These are phyloP conservation scores for Rapana venosa DNA, from an alignment of 2,888 invertebrate genomes.

Conservation along the genomic window DNA sequence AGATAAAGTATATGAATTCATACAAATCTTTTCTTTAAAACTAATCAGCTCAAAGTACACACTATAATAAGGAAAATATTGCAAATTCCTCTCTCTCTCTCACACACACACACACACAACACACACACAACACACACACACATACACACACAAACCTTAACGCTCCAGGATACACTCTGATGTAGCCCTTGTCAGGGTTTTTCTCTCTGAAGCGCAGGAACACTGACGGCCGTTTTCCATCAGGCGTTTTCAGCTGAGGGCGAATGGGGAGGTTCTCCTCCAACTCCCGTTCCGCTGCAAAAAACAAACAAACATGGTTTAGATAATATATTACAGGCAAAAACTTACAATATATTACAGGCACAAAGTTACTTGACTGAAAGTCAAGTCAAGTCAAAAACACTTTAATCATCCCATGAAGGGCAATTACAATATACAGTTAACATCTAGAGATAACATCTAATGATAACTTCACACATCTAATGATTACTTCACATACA, in stretches of 20 bases:
- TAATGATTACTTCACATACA: too few relatives aligned
- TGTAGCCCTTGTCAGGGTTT: constrained; percentile 91
- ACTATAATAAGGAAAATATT: neutral
- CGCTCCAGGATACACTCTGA: constrained; percentile 95
- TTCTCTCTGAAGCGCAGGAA: constrained; percentile 94
- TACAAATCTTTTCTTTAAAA: too few relatives aligned
- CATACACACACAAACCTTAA: constrained; percentile 83
- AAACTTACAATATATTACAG: too few relatives aligned
- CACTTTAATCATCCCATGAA: too few relatives aligned
- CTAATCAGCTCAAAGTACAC: too few relatives aligned
- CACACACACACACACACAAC: neutral
- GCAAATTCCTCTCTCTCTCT: constrained; percentile 16
- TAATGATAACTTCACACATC: too few relatives aligned
- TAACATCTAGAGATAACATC: too few relatives aligned
- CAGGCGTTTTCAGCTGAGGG: constrained; percentile 81
- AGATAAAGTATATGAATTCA: too few relatives aligned
- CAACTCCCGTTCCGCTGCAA: constrained; percentile 85
- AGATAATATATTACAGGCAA: neutral
- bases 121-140: constrained; percentile 63
- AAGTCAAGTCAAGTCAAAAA: too few relatives aligned
- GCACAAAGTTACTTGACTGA: too few relatives aligned
- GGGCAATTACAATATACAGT: too few relatives aligned
- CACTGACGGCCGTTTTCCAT: constrained; percentile 96
- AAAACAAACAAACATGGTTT: neutral
- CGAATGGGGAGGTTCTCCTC: constrained; percentile 92